Evolutionary conservation across 2,797 vertebrate genomes (phyloP), one percentile per base, ranked within the genome.

Genomic region (Periparus ater): DNA sequence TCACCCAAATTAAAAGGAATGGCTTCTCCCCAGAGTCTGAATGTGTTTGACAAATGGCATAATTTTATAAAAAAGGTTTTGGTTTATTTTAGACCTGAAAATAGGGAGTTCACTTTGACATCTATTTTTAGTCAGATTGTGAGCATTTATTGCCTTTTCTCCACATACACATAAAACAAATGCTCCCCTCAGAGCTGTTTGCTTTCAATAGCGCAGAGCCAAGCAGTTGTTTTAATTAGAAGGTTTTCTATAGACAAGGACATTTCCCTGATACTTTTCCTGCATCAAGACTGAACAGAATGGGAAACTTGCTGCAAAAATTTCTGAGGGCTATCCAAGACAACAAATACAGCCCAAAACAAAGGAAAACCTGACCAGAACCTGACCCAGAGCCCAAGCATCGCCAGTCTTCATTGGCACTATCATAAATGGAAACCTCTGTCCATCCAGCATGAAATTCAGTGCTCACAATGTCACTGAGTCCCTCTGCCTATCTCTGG

Each of bases 171-270:
- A 89, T 76, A 78, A 93, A 96, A 83, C 71, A 94, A 95, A 90
- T 65, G 77, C 75, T 96, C 93, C 91, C 93, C 87, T 93, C 80
- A 82, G 94, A 94, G 71, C 21, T 95, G 91, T 93, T 94, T 87
- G 75, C 85, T 93, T 88, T 93, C 89, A 84, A 27, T 10, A 92
- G 73, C 1, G 0, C 70, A 92, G 76, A 95, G 76, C 48, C 17
- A 25, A 87, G 83, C 38, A 77, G 80, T 74, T 95, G 89, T 84
- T 95, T 94, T 91, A 94, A 93, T 94, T 95, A 85, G 89, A 81
- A 70, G 73, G 50, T 89, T 94, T 92, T 79, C 88, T 84, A 44
- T 3, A 62, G 76, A 73, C 89, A 85, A 95, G 79, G 73, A 54
- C 88, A 83, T 75, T 75, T 91, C 68, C 65, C 36, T 71, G 53